Conservation (phyloP, 2,113 vertebrate species). For the Haemorhous mexicanus region DNA sequence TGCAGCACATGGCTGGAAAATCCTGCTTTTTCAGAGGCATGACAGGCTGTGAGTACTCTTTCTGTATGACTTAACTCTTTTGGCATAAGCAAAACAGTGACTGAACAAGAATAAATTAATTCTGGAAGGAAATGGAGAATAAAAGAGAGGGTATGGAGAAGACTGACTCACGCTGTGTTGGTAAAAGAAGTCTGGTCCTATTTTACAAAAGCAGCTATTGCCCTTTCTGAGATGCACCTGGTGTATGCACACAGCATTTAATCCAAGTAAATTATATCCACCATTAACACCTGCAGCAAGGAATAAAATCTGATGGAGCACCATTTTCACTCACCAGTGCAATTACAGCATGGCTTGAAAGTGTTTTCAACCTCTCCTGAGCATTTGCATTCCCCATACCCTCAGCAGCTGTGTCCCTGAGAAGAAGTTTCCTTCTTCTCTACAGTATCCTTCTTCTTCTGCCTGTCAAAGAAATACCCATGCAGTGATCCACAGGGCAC, state of each 20-base stretch:
- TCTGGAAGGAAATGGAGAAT: neutral
- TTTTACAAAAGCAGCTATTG: neutral
- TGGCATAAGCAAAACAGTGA: neutral
- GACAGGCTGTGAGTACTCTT: neutral
- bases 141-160: neutral
- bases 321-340: neutral
- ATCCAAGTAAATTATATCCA: neutral
- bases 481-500: fast-evolving
- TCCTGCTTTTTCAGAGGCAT: neutral
- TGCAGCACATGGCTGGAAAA: neutral
- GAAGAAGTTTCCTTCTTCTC: neutral
- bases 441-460: neutral
- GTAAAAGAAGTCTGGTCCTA: neutral
- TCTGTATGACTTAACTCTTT: neutral
- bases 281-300: neutral
- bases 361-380: neutral
- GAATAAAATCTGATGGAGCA: neutral
- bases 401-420: neutral
- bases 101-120: neutral
- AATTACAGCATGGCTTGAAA: neutral
- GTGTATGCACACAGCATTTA: neutral
- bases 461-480: neutral
- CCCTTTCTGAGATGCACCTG: neutral
- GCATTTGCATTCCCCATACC: neutral
- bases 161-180: neutral